Conservation (phyloP, 1,140 invertebrate genomes). For the Plectrocnemia conspersa region DNA sequence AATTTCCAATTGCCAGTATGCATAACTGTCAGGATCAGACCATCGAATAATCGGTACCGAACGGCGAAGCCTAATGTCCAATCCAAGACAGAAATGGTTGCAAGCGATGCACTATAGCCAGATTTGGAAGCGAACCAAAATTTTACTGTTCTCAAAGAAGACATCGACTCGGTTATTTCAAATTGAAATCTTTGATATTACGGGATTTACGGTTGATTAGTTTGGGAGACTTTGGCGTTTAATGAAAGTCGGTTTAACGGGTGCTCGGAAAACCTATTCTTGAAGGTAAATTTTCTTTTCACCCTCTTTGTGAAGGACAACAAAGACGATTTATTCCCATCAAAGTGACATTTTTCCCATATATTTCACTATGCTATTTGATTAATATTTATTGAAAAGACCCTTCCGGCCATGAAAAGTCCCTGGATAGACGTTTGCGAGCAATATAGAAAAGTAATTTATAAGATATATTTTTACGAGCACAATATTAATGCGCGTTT, state of each 20-base stretch:
- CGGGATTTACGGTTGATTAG: no score
- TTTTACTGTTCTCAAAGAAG: no score
- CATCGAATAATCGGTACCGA: neutral
- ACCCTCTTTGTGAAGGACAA: neutral
- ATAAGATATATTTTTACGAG: neutral
- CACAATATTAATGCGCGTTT: neutral
- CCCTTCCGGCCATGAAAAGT: neutral
- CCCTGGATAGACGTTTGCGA: conserved; percentile 3
- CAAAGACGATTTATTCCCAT: conserved; percentile 10
- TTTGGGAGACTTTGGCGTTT: no score
- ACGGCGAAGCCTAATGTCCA: neutral
- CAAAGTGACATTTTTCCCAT: conserved; percentile 5
- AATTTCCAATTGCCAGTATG: conserved; percentile 21
- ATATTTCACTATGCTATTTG: conserved; percentile 8
- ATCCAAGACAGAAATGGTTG: no score
- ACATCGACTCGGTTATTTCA: no score
- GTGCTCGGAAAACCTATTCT: no score
- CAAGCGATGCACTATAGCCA: no score
- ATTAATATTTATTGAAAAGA: conserved; percentile 12
- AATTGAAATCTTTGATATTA: no score
- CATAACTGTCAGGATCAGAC: conserved; percentile 20
- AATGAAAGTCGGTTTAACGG: no score
- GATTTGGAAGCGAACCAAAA: no score
- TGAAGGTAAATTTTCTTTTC: no score
- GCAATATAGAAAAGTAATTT: conserved; percentile 3